Conservation (phyloP, 2,797 vertebrate genomes). For the Oreonectes daqikongensis region DNA sequence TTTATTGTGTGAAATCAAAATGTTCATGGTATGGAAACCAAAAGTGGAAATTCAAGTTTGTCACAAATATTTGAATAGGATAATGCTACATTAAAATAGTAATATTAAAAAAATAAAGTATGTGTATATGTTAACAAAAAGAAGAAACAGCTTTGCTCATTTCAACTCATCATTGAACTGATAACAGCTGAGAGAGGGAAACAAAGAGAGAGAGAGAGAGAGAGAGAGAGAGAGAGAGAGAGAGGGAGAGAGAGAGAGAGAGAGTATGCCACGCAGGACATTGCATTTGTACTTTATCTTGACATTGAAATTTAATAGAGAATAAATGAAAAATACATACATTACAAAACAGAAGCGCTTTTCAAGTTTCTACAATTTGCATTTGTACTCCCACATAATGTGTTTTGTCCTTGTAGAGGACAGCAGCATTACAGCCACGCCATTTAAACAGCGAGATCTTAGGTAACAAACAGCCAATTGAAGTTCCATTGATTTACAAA, state of each 20-base stretch:
- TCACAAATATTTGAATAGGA: background rate
- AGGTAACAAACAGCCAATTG: conserved; percentile 65
- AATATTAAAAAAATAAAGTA: no score
- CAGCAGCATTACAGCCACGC: conserved; percentile 56
- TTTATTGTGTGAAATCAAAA: conserved; percentile 27
- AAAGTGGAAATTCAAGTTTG: background rate
- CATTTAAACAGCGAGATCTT: conserved; percentile 55
- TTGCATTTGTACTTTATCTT: conserved; percentile 1
- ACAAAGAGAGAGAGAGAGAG: background rate
- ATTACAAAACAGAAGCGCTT: conserved; percentile 48
- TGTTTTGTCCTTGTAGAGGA: conserved; percentile 68
- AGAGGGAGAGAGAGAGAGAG: background rate
- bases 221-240: conserved; percentile 7
- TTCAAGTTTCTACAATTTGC: conserved; percentile 64
- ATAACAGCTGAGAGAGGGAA: background rate
- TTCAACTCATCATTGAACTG: background rate
- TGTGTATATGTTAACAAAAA: background rate
- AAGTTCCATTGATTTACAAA: conserved; percentile 68
- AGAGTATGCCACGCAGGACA: background rate
- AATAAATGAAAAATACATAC: conserved; percentile 59
- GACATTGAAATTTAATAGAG: conserved; percentile 42
- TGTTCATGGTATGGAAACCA: conserved; percentile 6
- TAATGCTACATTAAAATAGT: background rate
- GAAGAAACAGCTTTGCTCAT: background rate
- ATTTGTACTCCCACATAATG: conserved; percentile 60